Base-by-base conservation (phyloP, 2,797 vertebrate genomes). In the Clangula hyemalis region DNA sequence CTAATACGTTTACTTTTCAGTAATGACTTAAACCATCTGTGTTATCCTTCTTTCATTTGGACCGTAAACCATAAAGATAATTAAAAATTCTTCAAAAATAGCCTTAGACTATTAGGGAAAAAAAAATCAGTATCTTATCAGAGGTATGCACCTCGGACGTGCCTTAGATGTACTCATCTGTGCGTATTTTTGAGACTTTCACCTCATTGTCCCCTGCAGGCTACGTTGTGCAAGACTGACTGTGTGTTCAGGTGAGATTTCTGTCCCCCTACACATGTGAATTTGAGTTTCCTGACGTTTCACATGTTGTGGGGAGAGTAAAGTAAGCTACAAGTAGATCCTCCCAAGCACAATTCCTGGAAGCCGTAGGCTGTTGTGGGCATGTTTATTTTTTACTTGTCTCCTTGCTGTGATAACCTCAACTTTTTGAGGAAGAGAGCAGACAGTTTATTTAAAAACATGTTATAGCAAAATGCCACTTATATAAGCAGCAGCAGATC, bases 401-500 rank as follows among this genome's bases (percentile, higher is more conserved):
- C 51, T 91, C 73, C 82, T 93, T 91, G 68, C 73, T 96, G 73
- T 91, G 73, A 90, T 84, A 91, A 94, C 71, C 73, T 93, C 47
- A 79, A 19, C 2, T 5, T 92, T 94, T 93, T 72, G 72, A 91
- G 74, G 69, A 93, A 92, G 54, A 34, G 92, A 89, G 56, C 89
- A 87, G 61, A 93, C 78, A 78, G 89, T 90, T 96, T 94, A 92
- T 97, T 91, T 96, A 88, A 94, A 96, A 93, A 81, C 36, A 24
- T 85, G 51, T 57, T 90, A 51, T 0, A 93, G 73, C 39, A 94
- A 79, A 93, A 85, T 84, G 56, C 77, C 66, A 93, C 96, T 96
- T 95, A 94, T 56, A 86, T 94, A 94, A 94, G 91, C 51, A 79
- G 30, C 36, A 81, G 80, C 78, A 85, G 76, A 79, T 62, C 39